These are phyloP conservation scores for Proisotoma minuta DNA, from an alignment of 2,888 invertebrate genomes.

Conservation along the genomic window DNA sequence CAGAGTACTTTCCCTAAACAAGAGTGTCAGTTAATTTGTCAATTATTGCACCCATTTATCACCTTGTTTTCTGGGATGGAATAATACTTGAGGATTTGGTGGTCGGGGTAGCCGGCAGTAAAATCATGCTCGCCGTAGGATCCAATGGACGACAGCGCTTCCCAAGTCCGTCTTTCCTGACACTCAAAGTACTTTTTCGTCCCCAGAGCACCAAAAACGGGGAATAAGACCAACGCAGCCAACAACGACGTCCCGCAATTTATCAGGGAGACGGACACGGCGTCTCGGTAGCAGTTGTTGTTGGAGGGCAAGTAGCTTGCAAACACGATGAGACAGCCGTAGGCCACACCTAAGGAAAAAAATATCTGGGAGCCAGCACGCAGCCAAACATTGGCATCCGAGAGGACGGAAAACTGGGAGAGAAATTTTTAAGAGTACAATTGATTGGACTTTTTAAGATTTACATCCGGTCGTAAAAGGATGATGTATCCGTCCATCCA, in stretches of 20 bases:
- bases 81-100: too few species aligned
- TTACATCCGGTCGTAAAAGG: conserved; percentile 25
- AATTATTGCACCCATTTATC: too few species aligned
- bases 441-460: not conserved
- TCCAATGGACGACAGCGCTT: too few species aligned
- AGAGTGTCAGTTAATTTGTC: too few species aligned
- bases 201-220: conserved; percentile 17
- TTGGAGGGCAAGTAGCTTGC: conserved; percentile 22
- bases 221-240: conserved; percentile 28
- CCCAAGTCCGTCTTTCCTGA: not conserved
- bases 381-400: conserved; percentile 16
- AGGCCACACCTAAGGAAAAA: conserved; percentile 26
- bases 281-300: conserved; percentile 29
- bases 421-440: too few species aligned
- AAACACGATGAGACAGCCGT: conserved; percentile 25
- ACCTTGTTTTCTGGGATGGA: too few species aligned
- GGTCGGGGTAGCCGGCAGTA: too few species aligned
- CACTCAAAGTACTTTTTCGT: not conserved
- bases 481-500: conserved; percentile 15
- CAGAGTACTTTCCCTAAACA: too few species aligned
- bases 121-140: too few species aligned
- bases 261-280: conserved; percentile 19
- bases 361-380: conserved; percentile 36
- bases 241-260: conserved; percentile 29
- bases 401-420: conserved; percentile 8